Base-by-base conservation (phyloP, 30 jellyfish, hydroid and myxozoan genomes). In the Catostylus mosaicus region DNA sequence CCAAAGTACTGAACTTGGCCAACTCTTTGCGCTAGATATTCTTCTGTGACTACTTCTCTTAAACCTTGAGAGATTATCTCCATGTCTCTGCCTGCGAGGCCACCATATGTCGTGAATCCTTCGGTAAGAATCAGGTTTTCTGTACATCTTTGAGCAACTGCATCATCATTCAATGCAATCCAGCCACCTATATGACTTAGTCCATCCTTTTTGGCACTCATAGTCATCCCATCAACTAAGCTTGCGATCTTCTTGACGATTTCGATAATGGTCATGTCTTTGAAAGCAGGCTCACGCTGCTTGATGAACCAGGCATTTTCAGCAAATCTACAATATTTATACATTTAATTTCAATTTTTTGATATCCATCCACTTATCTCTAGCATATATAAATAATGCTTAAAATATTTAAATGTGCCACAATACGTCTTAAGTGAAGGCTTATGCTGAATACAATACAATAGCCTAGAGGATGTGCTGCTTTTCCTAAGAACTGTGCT, bases 131-230 rank as follows among this genome's bases (percentile, higher is more conserved):
- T 86, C 20, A 86, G 60, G 56, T 86, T 86, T 48, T 72, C 77
- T 19, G 79, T 86, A 71, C 96, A 86, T 31, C 36, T 67, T 30
- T 76, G 89, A 22, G 96, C 96, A 1, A 86, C 67, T 16, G 1
- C 48, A 52, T 86, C 90, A 47, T 86, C 90, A 56, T 86, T 48
- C 26, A 77, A 61, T 4, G 86, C 96, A 24, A 86, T 24, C 96
- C 96, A 86, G 0, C 96, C 96, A 48, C 96, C 96, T 8, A 86
- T 86, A 64, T 86, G 96, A 36, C 88, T 56, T 31, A 86, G 90
- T 24, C 96, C 96, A 76, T 86, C 96, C 45, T 86, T 86, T 51
- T 86, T 86, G 3, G 89, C 96, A 75, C 96, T 86, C 96, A 86
- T 86, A 9, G 96, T 86, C 96, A 86, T 86, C 1, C 96, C 96